phyloP scores from a whole-genome alignment of 2,888 invertebrate species.

The Lasioglossum figueresi region DNA sequence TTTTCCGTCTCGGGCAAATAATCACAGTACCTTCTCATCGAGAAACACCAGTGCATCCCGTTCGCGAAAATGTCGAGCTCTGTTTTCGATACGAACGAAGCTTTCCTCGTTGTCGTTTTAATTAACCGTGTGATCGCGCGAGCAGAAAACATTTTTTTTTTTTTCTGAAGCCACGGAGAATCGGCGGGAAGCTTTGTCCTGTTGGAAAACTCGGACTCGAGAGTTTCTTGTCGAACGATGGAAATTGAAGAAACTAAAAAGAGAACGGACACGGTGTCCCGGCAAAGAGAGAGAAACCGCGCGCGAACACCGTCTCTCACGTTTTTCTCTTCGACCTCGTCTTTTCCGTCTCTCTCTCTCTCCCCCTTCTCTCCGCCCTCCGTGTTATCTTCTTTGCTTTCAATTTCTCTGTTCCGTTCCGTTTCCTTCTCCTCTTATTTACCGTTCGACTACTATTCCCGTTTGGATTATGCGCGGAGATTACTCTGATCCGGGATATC shows the following conservation, averaged over 20 bases:
- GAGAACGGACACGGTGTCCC: slow-evolving; percentile 57
- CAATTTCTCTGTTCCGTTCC: slow-evolving; percentile 15
- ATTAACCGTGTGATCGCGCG: background rate
- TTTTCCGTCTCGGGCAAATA: background rate
- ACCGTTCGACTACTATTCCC: slow-evolving; percentile 21
- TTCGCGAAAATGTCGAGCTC: background rate
- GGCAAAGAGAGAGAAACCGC: slow-evolving; percentile 44
- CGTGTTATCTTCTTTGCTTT: slow-evolving; percentile 10
- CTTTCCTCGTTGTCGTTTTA: background rate
- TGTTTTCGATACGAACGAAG: background rate
- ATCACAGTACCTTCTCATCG: background rate
- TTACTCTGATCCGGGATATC: background rate
- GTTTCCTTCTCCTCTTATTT: slow-evolving; percentile 16
- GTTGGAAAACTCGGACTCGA: background rate
- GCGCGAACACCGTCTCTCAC: background rate
- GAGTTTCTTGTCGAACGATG: slow-evolving; percentile 29
- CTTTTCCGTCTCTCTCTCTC: slow-evolving; percentile 14
- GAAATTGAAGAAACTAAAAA: slow-evolving; percentile 40
- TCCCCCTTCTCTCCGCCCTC: background rate
- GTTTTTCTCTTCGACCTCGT: slow-evolving; percentile 31
- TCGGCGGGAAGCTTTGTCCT: slow-evolving; percentile 1
- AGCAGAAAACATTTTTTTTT: background rate
- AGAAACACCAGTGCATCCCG: background rate
- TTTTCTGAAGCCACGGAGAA: background rate
- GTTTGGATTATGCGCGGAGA: slow-evolving; percentile 6